These are phyloP conservation scores for Coleophora flavipennella DNA, from an alignment of 2,888 invertebrate genomes.

Conservation along the genomic window DNA sequence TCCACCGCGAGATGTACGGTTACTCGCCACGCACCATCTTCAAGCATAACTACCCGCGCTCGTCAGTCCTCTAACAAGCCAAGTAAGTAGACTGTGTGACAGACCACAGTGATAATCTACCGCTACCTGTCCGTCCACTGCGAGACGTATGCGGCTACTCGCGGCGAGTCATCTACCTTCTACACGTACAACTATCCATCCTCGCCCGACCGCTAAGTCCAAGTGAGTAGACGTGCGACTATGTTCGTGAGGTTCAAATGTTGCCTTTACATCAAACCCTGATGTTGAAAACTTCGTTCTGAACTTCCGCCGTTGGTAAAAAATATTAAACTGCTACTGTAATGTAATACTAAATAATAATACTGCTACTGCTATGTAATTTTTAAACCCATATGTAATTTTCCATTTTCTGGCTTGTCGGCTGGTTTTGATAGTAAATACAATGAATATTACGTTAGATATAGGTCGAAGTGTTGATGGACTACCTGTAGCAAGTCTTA, in stretches of 20 bases:
- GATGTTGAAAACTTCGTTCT: no score
- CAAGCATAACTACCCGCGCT: constrained; percentile 86
- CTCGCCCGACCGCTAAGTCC: constrained; percentile 77
- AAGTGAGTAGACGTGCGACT: neutral
- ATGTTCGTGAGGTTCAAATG: no score
- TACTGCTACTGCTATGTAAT: no score
- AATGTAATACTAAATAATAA: no score
- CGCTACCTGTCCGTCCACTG: constrained; percentile 93
- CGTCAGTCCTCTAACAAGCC: constrained; percentile 79
- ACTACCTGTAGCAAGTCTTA: constrained; percentile 21
- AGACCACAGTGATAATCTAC: constrained; percentile 92
- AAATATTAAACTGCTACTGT: no score
- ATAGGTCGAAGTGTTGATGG: constrained; percentile 23
- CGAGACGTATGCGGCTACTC: constrained; percentile 89
- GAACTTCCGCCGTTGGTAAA: no score
- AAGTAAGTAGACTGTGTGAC: constrained; percentile 62
- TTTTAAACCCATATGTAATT: no score
- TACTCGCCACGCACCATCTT: constrained; percentile 91
- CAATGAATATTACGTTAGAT: constrained; percentile 9
- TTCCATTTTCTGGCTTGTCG: no score
- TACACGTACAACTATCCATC: constrained; percentile 88
- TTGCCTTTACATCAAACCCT: no score
- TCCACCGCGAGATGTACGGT: constrained; percentile 91
- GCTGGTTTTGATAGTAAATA: neutral
- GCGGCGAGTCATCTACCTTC: constrained; percentile 76